phyloP scores from a whole-genome alignment of 2,888 invertebrate species.

The Leuctra nigra region DNA sequence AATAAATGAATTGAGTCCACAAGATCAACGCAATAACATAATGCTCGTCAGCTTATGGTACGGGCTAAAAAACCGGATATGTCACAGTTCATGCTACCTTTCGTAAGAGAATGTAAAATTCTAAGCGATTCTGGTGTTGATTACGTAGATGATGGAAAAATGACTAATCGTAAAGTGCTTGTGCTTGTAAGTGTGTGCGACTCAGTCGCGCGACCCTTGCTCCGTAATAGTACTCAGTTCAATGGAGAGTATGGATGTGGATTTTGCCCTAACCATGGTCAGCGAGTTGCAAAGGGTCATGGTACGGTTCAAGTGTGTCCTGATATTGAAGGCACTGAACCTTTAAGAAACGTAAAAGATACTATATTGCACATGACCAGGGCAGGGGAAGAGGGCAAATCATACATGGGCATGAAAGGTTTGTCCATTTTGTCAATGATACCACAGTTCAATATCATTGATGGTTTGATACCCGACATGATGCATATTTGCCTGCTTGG shows the following conservation, averaged over 20 bases:
- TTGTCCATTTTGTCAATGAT: slow-evolving; percentile 18
- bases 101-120: background rate
- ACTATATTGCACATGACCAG: slow-evolving; percentile 16
- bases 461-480: slow-evolving; percentile 27
- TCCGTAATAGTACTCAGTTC: slow-evolving; percentile 19
- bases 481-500: slow-evolving; percentile 27
- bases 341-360: slow-evolving; percentile 14
- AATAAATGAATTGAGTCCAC: background rate
- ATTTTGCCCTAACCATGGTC: slow-evolving; percentile 22
- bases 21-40: background rate
- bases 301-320: slow-evolving; percentile 18
- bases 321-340: slow-evolving; percentile 16
- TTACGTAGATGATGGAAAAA: background rate
- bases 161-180: background rate
- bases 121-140: background rate
- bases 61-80: background rate
- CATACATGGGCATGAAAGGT: slow-evolving; percentile 12
- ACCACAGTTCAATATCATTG: slow-evolving; percentile 26
- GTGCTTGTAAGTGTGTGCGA: slow-evolving; percentile 9
- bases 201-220: slow-evolving; percentile 15
- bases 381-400: background rate
- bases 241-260: slow-evolving; percentile 25
- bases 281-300: slow-evolving; percentile 23
- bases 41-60: background rate
- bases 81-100: background rate